Evolutionary conservation across 1,140 invertebrate genomes (phyloP), one percentile per base, ranked within the genome.

Genomic region (Drosophila lowei): DNA sequence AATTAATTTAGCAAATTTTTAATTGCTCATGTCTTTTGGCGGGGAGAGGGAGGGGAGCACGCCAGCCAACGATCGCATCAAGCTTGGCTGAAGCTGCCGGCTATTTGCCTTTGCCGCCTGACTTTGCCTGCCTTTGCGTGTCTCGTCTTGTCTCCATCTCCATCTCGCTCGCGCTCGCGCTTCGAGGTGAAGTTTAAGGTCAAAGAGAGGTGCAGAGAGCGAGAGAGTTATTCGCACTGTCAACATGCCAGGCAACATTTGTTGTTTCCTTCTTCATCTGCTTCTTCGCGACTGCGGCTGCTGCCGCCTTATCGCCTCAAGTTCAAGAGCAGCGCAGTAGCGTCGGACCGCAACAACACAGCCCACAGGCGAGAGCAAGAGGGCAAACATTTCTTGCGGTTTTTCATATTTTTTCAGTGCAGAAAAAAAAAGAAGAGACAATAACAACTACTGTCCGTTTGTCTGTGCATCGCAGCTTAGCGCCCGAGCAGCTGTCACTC

Each of bases 1-100:
- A 86, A 86, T 86, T 86, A 86, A 86, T 86, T 86, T 86, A 72
- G 80, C 83, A 86, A 86, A 86, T 83, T 86, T 86, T 88, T 86
- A 86, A 86, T 86, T 86, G 83, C 83, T 86, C 83, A 88, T 86
- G 83, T 86, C 81, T 74, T 88, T 88, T 88, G 81, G 55, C 46
- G 55, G 61, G 62, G 41, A 4, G 11, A 5, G 34, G 11, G 34
- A 1, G 34, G 34, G 9, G 34, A 11, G 3, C n/a, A n/a, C n/a
- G 30, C 3, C 11, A 38, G 72, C 61, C 55, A 68, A 68, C 66
- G 66, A 68, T 68, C 64, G 63, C 66, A 68, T 68, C 63, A 57
- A 68, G 63, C 66, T 68, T 68, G 25, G 64, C 44, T 70, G 66
- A 25, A 55, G 58, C 70, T 53, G 60, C 47, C 53, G 71, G 71